Evolutionary conservation across 2,113 vertebrate genomes (phyloP).

Genomic region (Dasyurus viverrinus): DNA sequence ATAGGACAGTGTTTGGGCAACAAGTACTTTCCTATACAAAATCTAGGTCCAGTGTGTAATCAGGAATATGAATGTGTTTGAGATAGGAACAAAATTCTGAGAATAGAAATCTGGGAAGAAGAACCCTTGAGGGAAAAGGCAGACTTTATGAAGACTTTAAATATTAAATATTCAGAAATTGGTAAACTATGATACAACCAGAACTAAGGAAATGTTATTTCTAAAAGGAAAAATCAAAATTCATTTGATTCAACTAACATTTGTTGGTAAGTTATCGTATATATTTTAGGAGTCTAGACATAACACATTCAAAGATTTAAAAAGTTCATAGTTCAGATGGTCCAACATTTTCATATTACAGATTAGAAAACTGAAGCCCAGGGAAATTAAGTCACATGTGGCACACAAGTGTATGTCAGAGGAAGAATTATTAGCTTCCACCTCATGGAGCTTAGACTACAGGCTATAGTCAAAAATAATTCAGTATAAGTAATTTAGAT

Average conservation of each 20-base stretch:
- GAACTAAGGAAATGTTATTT: not conserved
- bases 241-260: not conserved
- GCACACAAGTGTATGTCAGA: not conserved
- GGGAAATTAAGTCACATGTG: not conserved
- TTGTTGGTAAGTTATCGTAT: not conserved
- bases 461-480: not conserved
- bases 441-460: not conserved
- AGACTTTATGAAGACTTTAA: too few relatives aligned
- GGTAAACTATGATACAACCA: not conserved
- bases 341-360: not conserved
- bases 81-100: not conserved
- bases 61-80: not conserved
- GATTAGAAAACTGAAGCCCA: not conserved
- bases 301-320: not conserved
- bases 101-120: not conserved
- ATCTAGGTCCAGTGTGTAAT: not conserved
- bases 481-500: not conserved
- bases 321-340: not conserved
- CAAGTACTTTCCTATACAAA: rapidly evolving
- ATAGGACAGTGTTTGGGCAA: not conserved
- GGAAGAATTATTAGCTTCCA: not conserved
- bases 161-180: not conserved
- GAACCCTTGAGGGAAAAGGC: not conserved
- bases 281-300: not conserved
- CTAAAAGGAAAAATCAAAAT: not conserved